A percentile compares a stretch with the other conserved stretches of the same genome.
Conservation (phyloP, 2,888 invertebrate genomes). For the Chymomyza amoena region DNA sequence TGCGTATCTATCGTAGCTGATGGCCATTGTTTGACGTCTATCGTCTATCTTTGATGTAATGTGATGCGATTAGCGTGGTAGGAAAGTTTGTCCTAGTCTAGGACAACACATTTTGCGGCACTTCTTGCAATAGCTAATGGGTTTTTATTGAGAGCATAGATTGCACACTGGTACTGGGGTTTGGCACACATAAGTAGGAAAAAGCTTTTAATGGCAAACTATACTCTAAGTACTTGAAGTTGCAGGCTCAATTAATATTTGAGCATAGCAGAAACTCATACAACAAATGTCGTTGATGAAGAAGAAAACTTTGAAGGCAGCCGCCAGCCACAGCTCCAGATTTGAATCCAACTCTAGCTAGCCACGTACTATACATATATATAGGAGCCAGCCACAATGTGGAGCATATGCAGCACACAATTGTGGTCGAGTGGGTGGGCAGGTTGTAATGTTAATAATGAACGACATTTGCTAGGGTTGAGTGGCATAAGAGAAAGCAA, state of each 20-base stretch:
- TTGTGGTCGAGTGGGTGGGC: slow-evolving; percentile 29
- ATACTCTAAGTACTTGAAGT: slow-evolving; percentile 17
- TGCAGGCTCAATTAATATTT: slow-evolving; percentile 49
- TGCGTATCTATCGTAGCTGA: not conserved
- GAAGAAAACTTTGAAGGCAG: not conserved
- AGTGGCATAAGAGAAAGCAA: slow-evolving; percentile 33
- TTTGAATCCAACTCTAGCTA: slow-evolving; percentile 8
- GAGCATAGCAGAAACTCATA: not conserved
- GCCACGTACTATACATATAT: slow-evolving; percentile 41
- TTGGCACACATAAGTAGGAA: not conserved
- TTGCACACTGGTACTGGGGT: not conserved
- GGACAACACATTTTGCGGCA: not conserved
- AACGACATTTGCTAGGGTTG: slow-evolving; percentile 40
- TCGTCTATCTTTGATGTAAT: not conserved
- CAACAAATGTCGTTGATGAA: not conserved
- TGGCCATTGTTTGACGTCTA: not conserved
- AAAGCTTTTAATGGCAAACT: slow-evolving; percentile 23
- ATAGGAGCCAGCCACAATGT: slow-evolving; percentile 39
- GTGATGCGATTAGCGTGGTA: not conserved
- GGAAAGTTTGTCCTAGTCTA: not conserved
- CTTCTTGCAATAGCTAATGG: not conserved
- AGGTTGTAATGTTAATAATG: slow-evolving; percentile 43
- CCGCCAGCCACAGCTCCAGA: not conserved
- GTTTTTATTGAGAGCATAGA: not conserved
- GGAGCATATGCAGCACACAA: slow-evolving; percentile 36